Conservation (phyloP, 2,888 invertebrate species). For the Parascotia fuliginaria region DNA sequence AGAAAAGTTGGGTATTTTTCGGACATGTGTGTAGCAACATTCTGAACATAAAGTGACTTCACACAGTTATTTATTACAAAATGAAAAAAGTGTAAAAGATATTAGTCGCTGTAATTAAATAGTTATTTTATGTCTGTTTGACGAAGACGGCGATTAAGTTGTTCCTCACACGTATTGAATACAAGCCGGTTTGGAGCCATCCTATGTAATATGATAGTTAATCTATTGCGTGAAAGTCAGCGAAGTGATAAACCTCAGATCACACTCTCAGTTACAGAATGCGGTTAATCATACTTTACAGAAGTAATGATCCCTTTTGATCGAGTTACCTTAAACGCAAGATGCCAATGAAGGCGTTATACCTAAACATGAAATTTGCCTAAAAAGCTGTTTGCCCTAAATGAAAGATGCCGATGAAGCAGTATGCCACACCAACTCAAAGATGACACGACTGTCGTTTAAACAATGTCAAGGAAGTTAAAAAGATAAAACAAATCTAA, state of each 20-base stretch:
- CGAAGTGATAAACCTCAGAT: slow-evolving; percentile 39
- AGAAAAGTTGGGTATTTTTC: slow-evolving; percentile 38
- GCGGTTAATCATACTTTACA: slow-evolving; percentile 15
- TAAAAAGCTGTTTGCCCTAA: too few relatives aligned
- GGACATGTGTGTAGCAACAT: slow-evolving; percentile 21
- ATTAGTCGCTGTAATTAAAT: slow-evolving; percentile 8
- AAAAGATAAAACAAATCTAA: too few relatives aligned
- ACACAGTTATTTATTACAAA: slow-evolving; percentile 17
- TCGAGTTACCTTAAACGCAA: too few relatives aligned
- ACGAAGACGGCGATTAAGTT: slow-evolving; percentile 15
- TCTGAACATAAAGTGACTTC: slow-evolving; percentile 21
- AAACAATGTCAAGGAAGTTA: too few relatives aligned
- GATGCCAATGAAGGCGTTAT: too few relatives aligned
- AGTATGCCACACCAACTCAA: too few relatives aligned
- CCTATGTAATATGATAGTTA: slow-evolving; percentile 36
- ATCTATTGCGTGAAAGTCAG: slow-evolving; percentile 34
- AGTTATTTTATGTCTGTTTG: slow-evolving; percentile 10
- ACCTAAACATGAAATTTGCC: too few relatives aligned
- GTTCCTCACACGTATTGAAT: slow-evolving; percentile 28
- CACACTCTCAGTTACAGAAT: slow-evolving; percentile 43
- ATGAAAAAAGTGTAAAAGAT: slow-evolving; percentile 3
- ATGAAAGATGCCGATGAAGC: too few relatives aligned
- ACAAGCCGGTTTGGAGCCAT: slow-evolving; percentile 28
- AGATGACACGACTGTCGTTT: too few relatives aligned
- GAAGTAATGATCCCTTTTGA: too few relatives aligned